Evolutionary conservation across 1,140 invertebrate genomes (phyloP), one percentile per base, ranked within the genome.

Genomic region (Melitaea cinxia): DNA sequence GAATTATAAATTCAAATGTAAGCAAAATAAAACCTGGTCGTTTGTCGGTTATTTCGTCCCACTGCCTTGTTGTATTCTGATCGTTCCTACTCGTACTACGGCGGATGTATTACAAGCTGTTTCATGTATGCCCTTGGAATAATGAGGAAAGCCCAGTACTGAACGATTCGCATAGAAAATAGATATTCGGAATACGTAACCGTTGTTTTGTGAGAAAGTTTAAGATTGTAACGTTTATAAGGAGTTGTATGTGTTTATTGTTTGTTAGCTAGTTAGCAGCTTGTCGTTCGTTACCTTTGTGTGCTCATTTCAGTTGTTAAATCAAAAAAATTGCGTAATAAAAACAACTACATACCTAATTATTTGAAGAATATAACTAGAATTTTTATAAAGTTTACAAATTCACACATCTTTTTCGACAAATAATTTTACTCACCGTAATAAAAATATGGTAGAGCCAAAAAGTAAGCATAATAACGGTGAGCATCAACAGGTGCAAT

Each of bases 61-160:
- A 67, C 59, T 71, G 65, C 50, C 56, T 63, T 37, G 65, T 68
- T 65, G 57, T 72, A 72, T 72, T 65, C 70, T n/a, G 15, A 35
- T 64, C 65, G 45, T 42, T 26, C 57, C 52, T 17, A 14, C 53
- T 54, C 67, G 68, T 73, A 73, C 62, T 70, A 65, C 59, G 55
- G 64, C 72, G 72, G 72, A 74, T 72, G 69, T 72, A 66, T 54
- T 42, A 75, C 69, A 73, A 70, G 61, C 56, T 47, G 63, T 66
- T 66, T 49, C 60, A 49, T 28, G 65, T 75, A 75, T 75, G 72
- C 72, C 69, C 66, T 68, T 69, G 69, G 72, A 75, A 75, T 75
- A 72, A 75, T 75, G 56, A 70, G 65, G 69, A 45, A 52, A 67
- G 63, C 45, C 49, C 55, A 62, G 59, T 54, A 58, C 50, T 9